Conservation (phyloP, 2,113 vertebrate genomes). For the Terrapene triunguis region DNA sequence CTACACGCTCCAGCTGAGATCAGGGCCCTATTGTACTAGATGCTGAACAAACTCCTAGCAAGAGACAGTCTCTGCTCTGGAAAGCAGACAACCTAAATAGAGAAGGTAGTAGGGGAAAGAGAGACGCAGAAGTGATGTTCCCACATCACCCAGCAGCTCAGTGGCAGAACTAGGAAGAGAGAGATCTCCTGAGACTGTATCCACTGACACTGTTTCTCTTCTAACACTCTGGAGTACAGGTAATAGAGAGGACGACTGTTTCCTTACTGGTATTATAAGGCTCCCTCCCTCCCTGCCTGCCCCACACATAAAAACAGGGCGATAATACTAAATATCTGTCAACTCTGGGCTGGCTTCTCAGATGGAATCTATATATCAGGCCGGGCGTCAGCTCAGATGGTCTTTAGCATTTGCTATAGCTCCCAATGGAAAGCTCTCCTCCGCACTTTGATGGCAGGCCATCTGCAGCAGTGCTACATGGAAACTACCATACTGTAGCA, state of each 20-base stretch:
- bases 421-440: neutral
- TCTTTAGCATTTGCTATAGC: neutral
- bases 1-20: neutral
- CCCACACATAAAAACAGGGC: neutral
- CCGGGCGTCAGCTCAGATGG: neutral
- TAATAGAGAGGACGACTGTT: neutral
- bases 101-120: neutral
- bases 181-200: neutral
- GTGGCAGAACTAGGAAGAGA: neutral
- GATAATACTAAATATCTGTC: neutral
- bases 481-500: neutral
- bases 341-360: neutral
- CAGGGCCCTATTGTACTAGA: neutral
- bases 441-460: neutral
- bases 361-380: neutral
- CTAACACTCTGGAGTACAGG: neutral
- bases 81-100: neutral
- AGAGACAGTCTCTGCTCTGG: neutral
- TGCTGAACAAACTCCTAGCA: neutral
- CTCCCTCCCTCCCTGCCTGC: neutral
- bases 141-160: neutral
- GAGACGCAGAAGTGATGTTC: neutral
- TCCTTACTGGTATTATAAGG: neutral
- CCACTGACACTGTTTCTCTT: neutral
- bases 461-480: neutral